A percentile compares a stretch with the other conserved stretches of the same genome.
These are phyloP conservation scores for Eulimnadia texana DNA, from an alignment of 1,140 invertebrate genomes.

Conservation along the genomic window DNA sequence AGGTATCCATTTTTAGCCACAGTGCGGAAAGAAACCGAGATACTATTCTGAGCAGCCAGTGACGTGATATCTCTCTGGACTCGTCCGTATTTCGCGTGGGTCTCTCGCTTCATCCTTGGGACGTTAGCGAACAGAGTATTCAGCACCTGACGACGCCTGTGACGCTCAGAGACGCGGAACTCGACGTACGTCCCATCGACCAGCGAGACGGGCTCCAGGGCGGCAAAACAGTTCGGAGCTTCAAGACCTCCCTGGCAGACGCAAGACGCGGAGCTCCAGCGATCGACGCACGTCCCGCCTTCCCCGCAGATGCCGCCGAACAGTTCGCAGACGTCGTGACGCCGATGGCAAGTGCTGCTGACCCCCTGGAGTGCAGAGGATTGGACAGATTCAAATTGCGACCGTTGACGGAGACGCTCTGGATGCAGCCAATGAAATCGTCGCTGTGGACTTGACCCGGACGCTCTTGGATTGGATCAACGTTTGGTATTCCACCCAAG, in stretches of 20 bases:
- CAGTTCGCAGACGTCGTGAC: constrained; percentile 36
- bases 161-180: constrained; percentile 66
- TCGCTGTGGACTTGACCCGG: constrained; percentile 77
- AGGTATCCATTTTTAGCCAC: constrained; percentile 56
- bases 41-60: constrained; percentile 37
- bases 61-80: not conserved
- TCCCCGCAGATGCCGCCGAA: constrained; percentile 45
- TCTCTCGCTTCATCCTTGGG: constrained; percentile 40
- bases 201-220: constrained; percentile 62
- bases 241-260: constrained; percentile 46
- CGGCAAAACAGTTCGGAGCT: constrained; percentile 59
- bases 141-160: constrained; percentile 64
- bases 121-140: constrained; percentile 57
- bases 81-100: not conserved
- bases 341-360: constrained; percentile 54
- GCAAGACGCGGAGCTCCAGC: constrained; percentile 47
- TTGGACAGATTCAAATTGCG: constrained; percentile 58
- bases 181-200: constrained; percentile 58
- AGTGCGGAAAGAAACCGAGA: constrained; percentile 70
- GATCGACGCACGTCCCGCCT: constrained; percentile 57
- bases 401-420: constrained; percentile 76
- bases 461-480: constrained; percentile 68
- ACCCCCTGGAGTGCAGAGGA: constrained; percentile 54
- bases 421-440: constrained; percentile 83
- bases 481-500: constrained; percentile 66